Conservation (phyloP, 1,140 invertebrate species). For the Tachypleus tridentatus region DNA sequence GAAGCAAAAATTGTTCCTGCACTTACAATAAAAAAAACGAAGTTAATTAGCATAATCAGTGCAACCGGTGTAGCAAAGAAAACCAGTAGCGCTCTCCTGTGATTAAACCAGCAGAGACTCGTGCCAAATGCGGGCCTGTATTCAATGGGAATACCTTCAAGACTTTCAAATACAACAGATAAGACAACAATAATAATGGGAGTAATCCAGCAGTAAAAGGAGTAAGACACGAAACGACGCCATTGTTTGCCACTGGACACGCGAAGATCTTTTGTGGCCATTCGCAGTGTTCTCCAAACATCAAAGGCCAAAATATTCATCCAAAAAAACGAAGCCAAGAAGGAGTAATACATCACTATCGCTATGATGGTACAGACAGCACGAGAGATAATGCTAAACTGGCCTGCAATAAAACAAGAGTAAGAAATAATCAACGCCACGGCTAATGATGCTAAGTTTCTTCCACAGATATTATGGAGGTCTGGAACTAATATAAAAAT, state of each 20-base stretch:
- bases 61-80: constrained; percentile 43
- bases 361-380: constrained; percentile 33
- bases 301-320: constrained; percentile 48
- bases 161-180: constrained; percentile 39
- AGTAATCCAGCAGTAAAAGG: constrained; percentile 41
- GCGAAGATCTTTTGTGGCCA: constrained; percentile 40
- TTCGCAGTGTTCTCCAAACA: constrained; percentile 40
- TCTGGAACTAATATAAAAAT: constrained; percentile 38
- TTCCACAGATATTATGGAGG: constrained; percentile 40
- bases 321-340: constrained; percentile 46
- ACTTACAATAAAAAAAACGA: constrained; percentile 40
- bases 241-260: constrained; percentile 33
- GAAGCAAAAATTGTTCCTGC: constrained; percentile 39
- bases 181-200: constrained; percentile 38
- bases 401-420: constrained; percentile 35
- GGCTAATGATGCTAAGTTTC: constrained; percentile 40
- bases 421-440: constrained; percentile 38
- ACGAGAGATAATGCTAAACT: constrained; percentile 10
- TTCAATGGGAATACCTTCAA: constrained; percentile 27
- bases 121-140: constrained; percentile 38
- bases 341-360: constrained; percentile 39
- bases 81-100: constrained; percentile 38
- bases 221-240: constrained; percentile 39
- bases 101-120: constrained; percentile 42
- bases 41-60: constrained; percentile 38